A percentile compares a stretch with the other conserved stretches of the same genome.
Conservation (phyloP, 2,888 invertebrate genomes). For the Eudemis profundana region DNA sequence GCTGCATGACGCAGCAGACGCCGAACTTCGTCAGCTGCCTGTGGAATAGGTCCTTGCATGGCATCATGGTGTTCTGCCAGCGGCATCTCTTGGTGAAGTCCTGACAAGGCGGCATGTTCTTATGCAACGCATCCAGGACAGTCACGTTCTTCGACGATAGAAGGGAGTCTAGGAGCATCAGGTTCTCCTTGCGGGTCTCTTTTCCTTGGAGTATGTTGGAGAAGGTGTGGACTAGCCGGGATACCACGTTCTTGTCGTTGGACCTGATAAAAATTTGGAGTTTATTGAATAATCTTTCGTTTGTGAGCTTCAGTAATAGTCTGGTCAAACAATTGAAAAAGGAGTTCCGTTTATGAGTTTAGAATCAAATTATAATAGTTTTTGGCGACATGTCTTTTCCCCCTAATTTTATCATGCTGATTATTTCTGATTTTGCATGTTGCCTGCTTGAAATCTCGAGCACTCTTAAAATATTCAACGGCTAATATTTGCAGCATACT, state of each 20-base stretch:
- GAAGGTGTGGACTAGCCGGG: constrained; percentile 53
- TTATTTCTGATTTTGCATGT: too few relatives aligned
- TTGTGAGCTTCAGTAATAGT: too few relatives aligned
- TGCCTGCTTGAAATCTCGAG: too few relatives aligned
- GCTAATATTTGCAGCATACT: too few relatives aligned
- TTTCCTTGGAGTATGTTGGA: constrained; percentile 57
- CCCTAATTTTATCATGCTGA: too few relatives aligned
- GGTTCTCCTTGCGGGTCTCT: constrained; percentile 50
- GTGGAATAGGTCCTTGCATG: constrained; percentile 62
- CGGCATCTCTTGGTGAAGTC: constrained; percentile 60
- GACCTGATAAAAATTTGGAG: too few relatives aligned
- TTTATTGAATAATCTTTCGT: too few relatives aligned
- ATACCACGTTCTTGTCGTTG: constrained; percentile 46
- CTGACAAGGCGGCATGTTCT: constrained; percentile 59
- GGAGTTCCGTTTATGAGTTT: too few relatives aligned
- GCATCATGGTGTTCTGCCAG: constrained; percentile 57
- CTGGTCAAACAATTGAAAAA: too few relatives aligned
- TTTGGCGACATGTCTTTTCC: too few relatives aligned
- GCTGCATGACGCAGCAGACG: constrained; percentile 66
- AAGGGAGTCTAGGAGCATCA: constrained; percentile 57
- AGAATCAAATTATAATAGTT: too few relatives aligned
- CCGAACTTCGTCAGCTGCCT: constrained; percentile 64
- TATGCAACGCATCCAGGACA: constrained; percentile 57
- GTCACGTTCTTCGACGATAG: constrained; percentile 57
- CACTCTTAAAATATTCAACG: too few relatives aligned